Percentiles rank a stretch among this genome's conserved stretches.
phyloP scores from a whole-genome alignment of 1,140 invertebrate species.

The Brachionus manjavacas region DNA sequence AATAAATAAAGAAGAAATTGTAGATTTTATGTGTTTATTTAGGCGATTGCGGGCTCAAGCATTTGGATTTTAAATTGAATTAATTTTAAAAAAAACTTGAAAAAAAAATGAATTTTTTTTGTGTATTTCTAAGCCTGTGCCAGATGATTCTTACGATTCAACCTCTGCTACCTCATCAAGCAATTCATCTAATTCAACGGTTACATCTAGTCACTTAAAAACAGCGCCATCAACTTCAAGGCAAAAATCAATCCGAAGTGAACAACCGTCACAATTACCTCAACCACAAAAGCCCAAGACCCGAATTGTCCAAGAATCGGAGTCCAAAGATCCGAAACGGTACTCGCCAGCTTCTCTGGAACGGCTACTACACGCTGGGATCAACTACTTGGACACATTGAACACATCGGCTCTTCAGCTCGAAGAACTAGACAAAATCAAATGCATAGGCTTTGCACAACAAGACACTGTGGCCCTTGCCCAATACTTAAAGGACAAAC shows the following conservation, averaged over 20 bases:
- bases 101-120: too few relatives aligned
- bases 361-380: constrained; percentile 49
- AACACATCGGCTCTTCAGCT: constrained; percentile 53
- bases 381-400: constrained; percentile 54
- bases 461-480: constrained; percentile 57
- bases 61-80: too few relatives aligned
- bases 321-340: constrained; percentile 37
- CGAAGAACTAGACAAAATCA: constrained; percentile 51
- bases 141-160: background rate
- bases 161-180: background rate
- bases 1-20: too few relatives aligned
- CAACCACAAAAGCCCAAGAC: background rate
- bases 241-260: background rate
- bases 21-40: too few relatives aligned
- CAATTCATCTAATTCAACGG: background rate
- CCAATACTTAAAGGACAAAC: constrained; percentile 54
- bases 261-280: background rate
- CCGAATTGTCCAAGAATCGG: background rate
- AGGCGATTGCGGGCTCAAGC: too few relatives aligned
- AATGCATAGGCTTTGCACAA: constrained; percentile 54
- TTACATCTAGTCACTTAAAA: background rate
- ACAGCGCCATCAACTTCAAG: background rate
- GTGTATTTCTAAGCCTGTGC: background rate
- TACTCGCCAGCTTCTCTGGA: constrained; percentile 52
- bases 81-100: too few relatives aligned